Evolutionary conservation across 2,888 invertebrate species (phyloP).

Genomic region (Allygus modestus): DNA sequence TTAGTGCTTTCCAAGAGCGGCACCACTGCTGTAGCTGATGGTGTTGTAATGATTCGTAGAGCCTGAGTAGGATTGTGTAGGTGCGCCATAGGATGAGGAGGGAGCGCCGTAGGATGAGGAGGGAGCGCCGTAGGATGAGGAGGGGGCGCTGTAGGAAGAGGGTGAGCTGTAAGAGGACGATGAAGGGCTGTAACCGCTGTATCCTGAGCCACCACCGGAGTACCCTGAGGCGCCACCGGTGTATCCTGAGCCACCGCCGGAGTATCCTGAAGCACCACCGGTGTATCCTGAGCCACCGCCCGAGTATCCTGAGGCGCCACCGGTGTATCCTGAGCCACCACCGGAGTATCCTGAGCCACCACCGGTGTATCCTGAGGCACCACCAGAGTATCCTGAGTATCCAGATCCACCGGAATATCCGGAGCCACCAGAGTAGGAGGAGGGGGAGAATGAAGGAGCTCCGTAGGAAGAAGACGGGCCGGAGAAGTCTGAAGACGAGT

Average conservation of each 20-base stretch:
- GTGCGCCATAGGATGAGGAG: slow-evolving; percentile 44
- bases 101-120: slow-evolving; percentile 50
- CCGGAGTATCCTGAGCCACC: slow-evolving; percentile 21
- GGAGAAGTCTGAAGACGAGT: slow-evolving; percentile 37
- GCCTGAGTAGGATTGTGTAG: slow-evolving; percentile 21
- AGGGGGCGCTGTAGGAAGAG: slow-evolving; percentile 33
- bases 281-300: not conserved
- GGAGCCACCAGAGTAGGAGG: slow-evolving; percentile 35
- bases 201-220: slow-evolving; percentile 24
- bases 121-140: slow-evolving; percentile 20
- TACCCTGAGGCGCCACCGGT: not conserved
- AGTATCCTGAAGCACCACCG: slow-evolving; percentile 26
- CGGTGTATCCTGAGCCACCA: slow-evolving; percentile 7
- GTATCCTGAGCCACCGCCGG: slow-evolving; percentile 26
- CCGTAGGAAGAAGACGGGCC: slow-evolving; percentile 24
- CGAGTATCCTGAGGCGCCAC: slow-evolving; percentile 10
- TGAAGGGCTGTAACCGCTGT: slow-evolving; percentile 23
- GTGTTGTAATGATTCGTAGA: slow-evolving; percentile 50
- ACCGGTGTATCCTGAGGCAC: slow-evolving; percentile 1
- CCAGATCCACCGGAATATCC: slow-evolving; percentile 6
- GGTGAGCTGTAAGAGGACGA: slow-evolving; percentile 5
- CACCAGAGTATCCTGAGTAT: slow-evolving; percentile 42
- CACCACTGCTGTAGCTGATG: slow-evolving; percentile 47
- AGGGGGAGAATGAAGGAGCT: slow-evolving; percentile 21
- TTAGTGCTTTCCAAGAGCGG: slow-evolving; percentile 27